Conservation (phyloP, 2,113 vertebrate genomes). For the Colistium nudipinnis region DNA sequence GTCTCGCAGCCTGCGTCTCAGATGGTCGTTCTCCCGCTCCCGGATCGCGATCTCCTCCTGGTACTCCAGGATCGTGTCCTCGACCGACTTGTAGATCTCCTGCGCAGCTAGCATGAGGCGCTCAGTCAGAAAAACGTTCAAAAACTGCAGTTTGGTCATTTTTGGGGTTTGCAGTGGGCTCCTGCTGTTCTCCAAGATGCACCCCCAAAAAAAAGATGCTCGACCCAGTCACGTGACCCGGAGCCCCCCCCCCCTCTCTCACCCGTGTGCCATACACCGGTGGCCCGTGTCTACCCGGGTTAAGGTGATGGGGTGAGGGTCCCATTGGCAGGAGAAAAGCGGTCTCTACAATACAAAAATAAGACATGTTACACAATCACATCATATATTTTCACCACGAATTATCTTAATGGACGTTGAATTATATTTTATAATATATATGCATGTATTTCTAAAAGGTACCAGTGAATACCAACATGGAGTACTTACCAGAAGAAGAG, state of each 20-base stretch:
- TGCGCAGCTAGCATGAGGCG: constrained; percentile 82
- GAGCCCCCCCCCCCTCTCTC: background rate
- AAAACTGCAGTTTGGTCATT: constrained; percentile 82
- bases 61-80: constrained; percentile 80
- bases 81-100: constrained; percentile 82
- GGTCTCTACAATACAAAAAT: no score
- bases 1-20: constrained; percentile 79
- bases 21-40: constrained; percentile 81
- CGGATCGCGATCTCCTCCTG: constrained; percentile 81
- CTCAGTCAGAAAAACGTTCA: constrained; percentile 81
- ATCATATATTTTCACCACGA: no score
- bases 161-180: constrained; percentile 43
- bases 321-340: no score
- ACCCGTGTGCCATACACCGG: no score
- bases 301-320: no score
- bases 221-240: constrained; percentile 71
- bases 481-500: no score
- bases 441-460: no score
- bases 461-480: no score
- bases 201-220: constrained; percentile 75
- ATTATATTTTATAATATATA: no score
- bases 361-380: no score
- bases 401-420: no score
- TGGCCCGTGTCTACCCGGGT: no score
- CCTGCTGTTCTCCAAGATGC: constrained; percentile 63